Evolutionary conservation across 2,113 vertebrate species (phyloP), one percentile per base, ranked within the genome.

Genomic region (Ivindomyrus marchei): DNA sequence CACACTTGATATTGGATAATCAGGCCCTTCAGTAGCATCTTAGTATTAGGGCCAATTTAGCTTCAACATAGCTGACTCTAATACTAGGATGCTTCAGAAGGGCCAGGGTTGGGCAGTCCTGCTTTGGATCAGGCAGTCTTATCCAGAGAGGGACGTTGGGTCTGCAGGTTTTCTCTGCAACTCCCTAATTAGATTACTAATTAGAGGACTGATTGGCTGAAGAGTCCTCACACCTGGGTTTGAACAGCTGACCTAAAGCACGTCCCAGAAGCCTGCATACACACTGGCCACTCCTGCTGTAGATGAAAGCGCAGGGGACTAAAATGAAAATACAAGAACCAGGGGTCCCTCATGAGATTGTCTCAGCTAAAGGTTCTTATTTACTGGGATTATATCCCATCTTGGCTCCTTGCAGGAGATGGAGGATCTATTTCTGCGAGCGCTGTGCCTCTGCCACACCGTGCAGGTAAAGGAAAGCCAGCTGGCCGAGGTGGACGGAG

Each of bases 361-460:
- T 10, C 24, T 62, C 58, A 27, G 58, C 58, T n/a, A 27, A 19
- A 66, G 58, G 70, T 36, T 36, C 70, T 19, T 39, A 77, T 39
- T 77, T 27, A 27, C 62, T 77, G 13, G 9, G 11, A 53, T 27
- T 87, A 13, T 47, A 5, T 91, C 91, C 70, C 7, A 70, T 45
- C 90, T 70, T 74, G 49, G 77, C 10, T 56, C 1, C 7, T 80
- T 56, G 49, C 90, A 99, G 98, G 97, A 96, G 91, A 97, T 93
- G 1, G 98, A 99, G 90, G 97, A 99, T 90, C 95, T 99, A 90
- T 99, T 99, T 93, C 95, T 99, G 91, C 97, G 97, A 17, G 98
- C 98, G 42, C 95, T 99, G 47, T 98, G 98, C 91, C 95, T 99
- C 89, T 99, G 98, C 94, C 98, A 99, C 93, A 99, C 98, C 0